Base-by-base conservation (phyloP, 2,888 invertebrate genomes). In the Pseudanteris insignis region DNA sequence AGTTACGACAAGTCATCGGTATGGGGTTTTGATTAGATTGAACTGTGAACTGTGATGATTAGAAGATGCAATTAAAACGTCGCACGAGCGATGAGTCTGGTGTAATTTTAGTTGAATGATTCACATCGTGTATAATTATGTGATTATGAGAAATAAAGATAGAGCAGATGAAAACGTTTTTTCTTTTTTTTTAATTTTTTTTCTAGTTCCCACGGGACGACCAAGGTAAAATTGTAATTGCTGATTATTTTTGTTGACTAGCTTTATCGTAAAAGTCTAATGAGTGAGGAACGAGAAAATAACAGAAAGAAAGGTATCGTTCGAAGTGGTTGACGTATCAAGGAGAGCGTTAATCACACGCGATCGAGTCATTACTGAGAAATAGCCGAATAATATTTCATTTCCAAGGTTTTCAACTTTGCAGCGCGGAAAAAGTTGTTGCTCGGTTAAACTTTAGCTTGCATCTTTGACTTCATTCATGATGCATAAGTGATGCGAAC, bases 291-390 rank as follows among this genome's bases (percentile, higher is more conserved):
- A 61, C 18, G 38, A 63, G 58, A 54, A 64, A 67, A 65, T 30
- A 41, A 53, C 53, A 33, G 36, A 38, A 51, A 63, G 62, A 36
- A 62, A 58, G 46, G 58, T 54, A 57, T 58, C 43, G 51, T 13
- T 53, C 34, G 59, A 47, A 61, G 58, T 53, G 60, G 63, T 48
- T 65, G 65, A 67, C 64, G 65, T 65, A 69, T 70, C 67, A 66
- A 54, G 66, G 69, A 53, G 67, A 69, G 67, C 67, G 70, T 67
- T 68, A 72, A 75, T 75, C 67, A 66, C 74, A 71, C 73, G 76
- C 74, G 73, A 76, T 73, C 71, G 68, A 70, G 70, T 75, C 71
- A 71, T 76, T 75, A 74, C 68, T 50, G 54, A 62, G 67, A 69
- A 68, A 71, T 69, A 70, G 70, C 67, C 65, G 59, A 57, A 67